Conservation (phyloP, 2,888 invertebrate genomes). For the Torymus aiolomorphi region DNA sequence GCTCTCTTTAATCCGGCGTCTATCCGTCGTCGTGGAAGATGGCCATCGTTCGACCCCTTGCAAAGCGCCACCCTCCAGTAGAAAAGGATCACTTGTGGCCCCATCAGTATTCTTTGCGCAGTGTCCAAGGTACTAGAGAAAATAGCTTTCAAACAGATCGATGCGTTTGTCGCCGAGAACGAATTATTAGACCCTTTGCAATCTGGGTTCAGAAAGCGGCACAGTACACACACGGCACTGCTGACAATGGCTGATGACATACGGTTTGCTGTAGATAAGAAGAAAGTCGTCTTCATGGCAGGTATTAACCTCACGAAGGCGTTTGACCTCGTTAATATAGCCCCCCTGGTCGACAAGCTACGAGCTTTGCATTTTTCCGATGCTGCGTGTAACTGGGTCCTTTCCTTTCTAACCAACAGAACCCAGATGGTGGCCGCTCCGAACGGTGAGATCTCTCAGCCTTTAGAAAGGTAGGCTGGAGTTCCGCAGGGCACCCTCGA, state of each 20-base stretch:
- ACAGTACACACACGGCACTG: not conserved
- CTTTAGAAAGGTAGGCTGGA: not conserved
- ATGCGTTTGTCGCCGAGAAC: not conserved
- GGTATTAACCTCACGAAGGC: not conserved
- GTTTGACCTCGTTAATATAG: not conserved
- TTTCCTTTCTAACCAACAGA: no score
- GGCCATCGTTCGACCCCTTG: not conserved
- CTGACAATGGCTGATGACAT: not conserved
- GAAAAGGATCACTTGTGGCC: not conserved
- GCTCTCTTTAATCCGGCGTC: slow-evolving; percentile 3
- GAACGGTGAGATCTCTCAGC: not conserved
- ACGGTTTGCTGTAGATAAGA: not conserved
- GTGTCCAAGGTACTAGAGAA: not conserved
- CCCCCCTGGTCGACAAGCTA: no score
- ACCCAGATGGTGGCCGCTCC: no score
- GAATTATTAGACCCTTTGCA: not conserved
- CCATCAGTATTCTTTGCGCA: slow-evolving; percentile 1
- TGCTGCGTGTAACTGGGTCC: no score
- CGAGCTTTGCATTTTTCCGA: no score
- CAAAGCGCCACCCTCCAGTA: not conserved
- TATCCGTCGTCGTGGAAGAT: not conserved
- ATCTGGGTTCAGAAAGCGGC: no score
- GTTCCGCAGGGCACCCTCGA: not conserved
- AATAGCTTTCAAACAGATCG: not conserved
- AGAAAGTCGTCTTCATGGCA: not conserved